A percentile compares a stretch with the other conserved stretches of the same genome.
Evolutionary conservation across 2,113 vertebrate genomes (phyloP).

Genomic region (Varanus salvator): DNA sequence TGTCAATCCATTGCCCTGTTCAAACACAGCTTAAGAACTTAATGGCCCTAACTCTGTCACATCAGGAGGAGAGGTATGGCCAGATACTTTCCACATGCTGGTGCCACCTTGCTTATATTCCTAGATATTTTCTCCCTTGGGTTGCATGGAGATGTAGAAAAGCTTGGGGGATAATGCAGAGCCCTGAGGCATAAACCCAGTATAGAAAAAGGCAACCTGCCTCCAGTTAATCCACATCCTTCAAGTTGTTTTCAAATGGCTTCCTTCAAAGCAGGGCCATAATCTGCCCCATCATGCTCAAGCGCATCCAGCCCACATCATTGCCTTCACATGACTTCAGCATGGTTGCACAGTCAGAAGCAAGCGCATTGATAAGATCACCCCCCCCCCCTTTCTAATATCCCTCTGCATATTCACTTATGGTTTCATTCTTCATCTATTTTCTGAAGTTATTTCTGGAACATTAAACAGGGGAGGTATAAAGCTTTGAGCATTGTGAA

Average conservation of each 20-base stretch:
- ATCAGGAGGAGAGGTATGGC: too few species aligned
- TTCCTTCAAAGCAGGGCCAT: not conserved
- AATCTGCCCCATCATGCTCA: not conserved
- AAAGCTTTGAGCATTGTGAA: conserved; percentile 60
- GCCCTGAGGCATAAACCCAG: not conserved
- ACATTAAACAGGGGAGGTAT: conserved; percentile 55
- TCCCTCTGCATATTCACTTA: conserved; percentile 13
- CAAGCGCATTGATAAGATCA: too few species aligned
- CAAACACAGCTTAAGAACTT: too few species aligned
- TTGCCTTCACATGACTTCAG: not conserved
- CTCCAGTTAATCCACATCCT: not conserved
- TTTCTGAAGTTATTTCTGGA: conserved; percentile 56
- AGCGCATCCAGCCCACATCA: too few species aligned
- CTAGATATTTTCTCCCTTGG: too few species aligned
- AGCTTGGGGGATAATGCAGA: too few species aligned
- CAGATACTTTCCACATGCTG: too few species aligned
- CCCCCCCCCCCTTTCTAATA: not conserved
- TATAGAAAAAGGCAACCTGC: not conserved
- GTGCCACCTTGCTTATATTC: too few species aligned
- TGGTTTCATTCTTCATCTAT: conserved; percentile 27
- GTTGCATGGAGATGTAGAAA: too few species aligned
- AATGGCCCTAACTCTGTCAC: too few species aligned
- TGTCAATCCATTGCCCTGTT: too few species aligned
- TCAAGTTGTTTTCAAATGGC: not conserved
- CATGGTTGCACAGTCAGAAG: not conserved